Evolutionary conservation across 2,797 vertebrate species (phyloP), one percentile per base, ranked within the genome.

Genomic region (Xiphorhynchus erythropygius): DNA sequence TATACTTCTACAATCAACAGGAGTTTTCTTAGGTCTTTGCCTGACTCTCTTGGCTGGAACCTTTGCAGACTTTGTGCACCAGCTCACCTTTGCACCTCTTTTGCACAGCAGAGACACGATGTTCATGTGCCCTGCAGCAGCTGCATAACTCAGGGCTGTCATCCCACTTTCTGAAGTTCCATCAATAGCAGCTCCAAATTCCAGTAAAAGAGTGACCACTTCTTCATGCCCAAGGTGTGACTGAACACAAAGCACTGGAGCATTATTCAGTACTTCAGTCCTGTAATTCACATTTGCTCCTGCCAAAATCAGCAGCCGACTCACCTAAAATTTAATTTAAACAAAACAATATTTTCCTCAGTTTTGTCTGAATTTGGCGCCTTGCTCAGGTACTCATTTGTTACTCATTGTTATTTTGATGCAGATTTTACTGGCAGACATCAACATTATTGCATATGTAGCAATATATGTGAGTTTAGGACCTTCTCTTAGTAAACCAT

Each of bases 271-370:
- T 71, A 99, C 99, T 96, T 99, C 99, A 0, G 99, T 99, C 70
- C 99, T 98, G 84, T 99, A 99, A 97, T 99, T 99, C 80, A 99
- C 98, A 14, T 99, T 99, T 23, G 99, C 99, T 21, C 99, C 99
- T 52, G 98, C 99, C 92, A 99, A 96, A 98, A 99, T 99, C 96
- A 99, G 98, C 96, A 99, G 98, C 42, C 99, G 99, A 96, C 99
- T 99, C 97, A 99, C 99, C 99, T 99, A 96, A 74, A 89, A 90
- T 90, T 71, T 27, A 62, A 97, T 37, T 70, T 49, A 55, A 90
- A 87, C 19, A 85, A 24, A 50, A 33, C 3, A 53, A 2, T 21
- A 28, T 49, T 77, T 76, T 74, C 39, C 24, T 80, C 39, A 41
- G 13, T 52, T 84, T 75, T 71, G 42, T 82, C 46, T 62, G 22